Conservation (phyloP, 1,140 invertebrate species). For the Wasmannia auropunctata region DNA sequence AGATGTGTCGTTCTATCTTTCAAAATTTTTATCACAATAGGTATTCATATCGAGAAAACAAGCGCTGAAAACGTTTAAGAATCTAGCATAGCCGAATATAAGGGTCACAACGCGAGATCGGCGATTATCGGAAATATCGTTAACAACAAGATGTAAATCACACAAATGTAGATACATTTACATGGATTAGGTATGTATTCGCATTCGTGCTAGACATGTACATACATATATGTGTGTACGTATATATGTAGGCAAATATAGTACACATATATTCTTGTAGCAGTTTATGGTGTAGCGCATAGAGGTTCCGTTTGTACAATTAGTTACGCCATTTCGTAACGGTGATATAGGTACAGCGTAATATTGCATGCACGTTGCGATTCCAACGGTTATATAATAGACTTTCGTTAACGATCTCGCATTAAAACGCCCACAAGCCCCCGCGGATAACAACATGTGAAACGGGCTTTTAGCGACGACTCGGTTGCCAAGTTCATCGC, state of each 20-base stretch:
- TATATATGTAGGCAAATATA: constrained; percentile 60
- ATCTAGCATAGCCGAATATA: neutral
- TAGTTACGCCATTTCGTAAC: constrained; percentile 53
- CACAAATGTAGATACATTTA: constrained; percentile 51
- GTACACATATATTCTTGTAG: constrained; percentile 78
- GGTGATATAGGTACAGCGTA: constrained; percentile 35
- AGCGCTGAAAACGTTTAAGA: neutral
- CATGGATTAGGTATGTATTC: constrained; percentile 18
- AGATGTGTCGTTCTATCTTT: neutral
- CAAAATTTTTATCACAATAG: neutral
- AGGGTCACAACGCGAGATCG: neutral
- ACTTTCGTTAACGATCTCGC: constrained; percentile 33
- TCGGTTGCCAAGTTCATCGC: neutral
- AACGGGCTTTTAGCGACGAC: neutral
- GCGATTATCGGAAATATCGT: constrained; percentile 18
- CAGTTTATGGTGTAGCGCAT: constrained; percentile 70
- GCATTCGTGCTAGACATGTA: constrained; percentile 29
- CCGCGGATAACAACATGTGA: constrained; percentile 8
- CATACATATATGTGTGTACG: constrained; percentile 18
- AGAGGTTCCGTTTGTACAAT: constrained; percentile 50
- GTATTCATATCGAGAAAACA: neutral
- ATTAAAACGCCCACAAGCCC: constrained; percentile 27
- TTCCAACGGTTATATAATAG: constrained; percentile 33
- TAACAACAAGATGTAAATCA: constrained; percentile 12
- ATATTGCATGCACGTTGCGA: constrained; percentile 38